Evolutionary conservation across 1,140 invertebrate genomes (phyloP), one percentile per base, ranked within the genome.

Genomic region (Aphidius gifuensis): DNA sequence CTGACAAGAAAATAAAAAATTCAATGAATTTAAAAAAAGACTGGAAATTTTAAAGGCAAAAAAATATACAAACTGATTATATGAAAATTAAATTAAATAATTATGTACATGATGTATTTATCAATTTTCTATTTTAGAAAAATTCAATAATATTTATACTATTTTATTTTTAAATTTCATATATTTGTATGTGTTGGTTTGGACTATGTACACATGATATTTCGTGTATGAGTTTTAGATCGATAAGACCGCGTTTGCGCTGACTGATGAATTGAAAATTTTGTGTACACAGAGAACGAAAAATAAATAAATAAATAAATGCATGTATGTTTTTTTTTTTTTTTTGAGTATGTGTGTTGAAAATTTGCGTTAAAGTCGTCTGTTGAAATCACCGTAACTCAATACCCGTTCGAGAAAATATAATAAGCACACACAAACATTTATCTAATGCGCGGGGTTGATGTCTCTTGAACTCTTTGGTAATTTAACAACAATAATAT

Each of bases 331-430:
- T 32, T 32, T 32, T 32, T 32, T 32, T 32, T 32, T 32, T 32
- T 32, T 32, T 32, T 32, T 4, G 4, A 3, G 4, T 32, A 3
- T 32, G 38, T 44, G 54, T 40, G 42, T 40, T 9, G 48, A n/a
- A 57, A 48, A 51, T 59, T 23, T 9, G 11, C 32, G 58, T 49
- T n/a, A 49, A n/a, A 3, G 32, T 57, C 54, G 48, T 68, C 72
- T 75, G 72, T 76, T 76, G 74, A 76, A 76, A 71, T 76, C 74
- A 73, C 74, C 74, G 73, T 75, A 76, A 76, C 71, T 39, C 57
- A 68, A 74, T 64, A 72, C 72, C 48, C 38, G 56, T 59, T 32
- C 23, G 4, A 32, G 23, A 32, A 32, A 32, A 32, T 32, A 51
- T 57, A 43, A 39, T 57, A 48, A 38, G 23, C 44, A 47, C 60